Evolutionary conservation across 2,797 vertebrate genomes (phyloP).

Genomic region (Pitangus sulphuratus): DNA sequence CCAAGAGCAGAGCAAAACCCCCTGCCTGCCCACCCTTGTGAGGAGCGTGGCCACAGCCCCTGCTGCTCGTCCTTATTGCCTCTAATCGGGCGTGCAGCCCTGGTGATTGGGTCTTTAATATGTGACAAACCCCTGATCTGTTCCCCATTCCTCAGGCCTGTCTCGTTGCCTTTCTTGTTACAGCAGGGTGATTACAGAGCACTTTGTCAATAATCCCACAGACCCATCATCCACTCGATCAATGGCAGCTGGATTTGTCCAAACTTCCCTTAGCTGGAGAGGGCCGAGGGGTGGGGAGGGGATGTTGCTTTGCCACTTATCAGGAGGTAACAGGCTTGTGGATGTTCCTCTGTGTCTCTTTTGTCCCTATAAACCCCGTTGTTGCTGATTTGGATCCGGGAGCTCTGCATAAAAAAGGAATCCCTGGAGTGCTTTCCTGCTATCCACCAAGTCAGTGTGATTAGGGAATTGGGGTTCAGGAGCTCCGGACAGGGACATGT

Average conservation of each 20-base stretch:
- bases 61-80: neutral
- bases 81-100: conserved; percentile 23
- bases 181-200: conserved; percentile 32
- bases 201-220: conserved; percentile 49
- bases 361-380: neutral
- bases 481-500: rapidly evolving
- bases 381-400: neutral
- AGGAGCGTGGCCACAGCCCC: neutral
- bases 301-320: neutral
- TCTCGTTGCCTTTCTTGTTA: conserved; percentile 39
- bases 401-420: neutral
- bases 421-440: neutral
- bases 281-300: neutral
- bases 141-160: conserved; percentile 30
- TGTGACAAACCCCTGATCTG: conserved; percentile 39
- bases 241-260: neutral
- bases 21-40: neutral
- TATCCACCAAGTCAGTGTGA: too few species aligned
- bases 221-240: neutral
- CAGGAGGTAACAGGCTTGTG: neutral
- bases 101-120: conserved; percentile 40
- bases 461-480: rapidly evolving
- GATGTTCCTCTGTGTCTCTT: neutral
- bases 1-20: neutral
- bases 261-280: neutral